A percentile compares a stretch with the other conserved stretches of the same genome.
Evolutionary conservation across 35 echinoderm and acorn worm species (phyloP).

Genomic region (Apostichopus californicus): DNA sequence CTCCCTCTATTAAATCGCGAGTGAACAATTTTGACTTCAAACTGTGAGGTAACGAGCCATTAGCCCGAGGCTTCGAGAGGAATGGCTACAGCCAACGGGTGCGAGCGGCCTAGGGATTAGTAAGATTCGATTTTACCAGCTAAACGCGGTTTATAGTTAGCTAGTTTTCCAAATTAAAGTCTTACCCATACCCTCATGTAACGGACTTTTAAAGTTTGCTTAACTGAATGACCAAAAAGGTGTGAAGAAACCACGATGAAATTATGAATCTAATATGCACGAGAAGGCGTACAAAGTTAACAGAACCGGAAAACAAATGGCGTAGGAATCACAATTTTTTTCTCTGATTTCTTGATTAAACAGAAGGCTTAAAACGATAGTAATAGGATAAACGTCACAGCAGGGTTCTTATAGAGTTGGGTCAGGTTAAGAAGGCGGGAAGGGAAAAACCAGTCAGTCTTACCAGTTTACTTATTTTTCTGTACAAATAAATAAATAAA

Average conservation of each 20-base stretch:
- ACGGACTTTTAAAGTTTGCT: conserved; percentile 48
- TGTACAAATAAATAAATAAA: neutral
- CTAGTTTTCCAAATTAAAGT: conserved; percentile 22
- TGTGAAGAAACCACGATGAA: conserved; percentile 10
- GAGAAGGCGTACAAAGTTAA: conserved; percentile 34
- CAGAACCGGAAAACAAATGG: conserved; percentile 16
- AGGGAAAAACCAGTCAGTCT: neutral
- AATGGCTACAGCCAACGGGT: neutral
- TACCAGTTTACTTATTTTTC: neutral
- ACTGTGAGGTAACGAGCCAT: conserved; percentile 38
- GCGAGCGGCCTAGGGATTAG: conserved; percentile 31
- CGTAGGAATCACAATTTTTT: conserved; percentile 30
- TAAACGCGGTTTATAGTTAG: conserved; percentile 34
- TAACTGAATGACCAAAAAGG: conserved; percentile 24
- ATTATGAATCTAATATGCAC: conserved; percentile 12
- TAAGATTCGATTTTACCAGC: conserved; percentile 41
- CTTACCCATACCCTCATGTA: neutral
- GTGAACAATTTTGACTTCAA: conserved; percentile 30
- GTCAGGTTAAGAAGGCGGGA: conserved; percentile 25
- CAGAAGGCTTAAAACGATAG: conserved; percentile 10
- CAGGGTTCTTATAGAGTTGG: neutral
- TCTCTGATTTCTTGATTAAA: conserved; percentile 24
- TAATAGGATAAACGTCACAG: conserved; percentile 30
- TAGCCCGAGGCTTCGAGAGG: conserved; percentile 23
- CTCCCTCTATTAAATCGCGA: neutral